Evolutionary conservation across 2,888 invertebrate genomes (phyloP), one percentile per base, ranked within the genome.

Genomic region (Stenchaetothrips biformis): DNA sequence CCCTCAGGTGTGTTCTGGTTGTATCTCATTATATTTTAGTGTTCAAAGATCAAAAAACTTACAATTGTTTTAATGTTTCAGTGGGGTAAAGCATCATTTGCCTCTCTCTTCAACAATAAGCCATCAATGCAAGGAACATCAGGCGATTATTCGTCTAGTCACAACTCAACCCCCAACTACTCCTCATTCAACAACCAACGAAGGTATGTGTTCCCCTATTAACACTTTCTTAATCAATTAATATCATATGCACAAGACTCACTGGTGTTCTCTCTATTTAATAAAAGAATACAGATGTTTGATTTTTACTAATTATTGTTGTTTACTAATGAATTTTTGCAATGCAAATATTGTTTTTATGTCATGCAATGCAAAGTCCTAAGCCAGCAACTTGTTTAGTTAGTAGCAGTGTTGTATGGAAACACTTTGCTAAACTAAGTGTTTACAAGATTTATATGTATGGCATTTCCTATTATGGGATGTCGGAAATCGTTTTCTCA

Each of bases 51-150:
- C 21, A 67, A 67, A 53, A 53, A 2, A 53, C n/a, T 53, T 53
- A 53, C 37, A 37, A 0, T 74, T 74, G 8, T 21, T 37, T 37
- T 37, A 37, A 37, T 4, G 37, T 74, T 25, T 25, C 67, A 74
- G 67, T 74, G 67, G 67, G 67, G 67, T 0, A 74, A 74, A 74
- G 25, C 67, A 7, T 74, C 67, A 7, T 74, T 74, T 21, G 67
- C 67, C 25, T 74, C 67, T 8, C 25, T 74, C n/a, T 74, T 74
- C 25, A 74, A 74, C 67, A 74, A 21, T 25, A 74, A 74, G 25
- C 4, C 67, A 7, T 21, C 21, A n/a, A 25, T 25, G 8, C 11
- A 16, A 6, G 59, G 59, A 13, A 18, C 59, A 13, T 9, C 16
- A 1, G 16, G 59, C 18, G 59, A 18, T 18, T 59, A 59, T 59